Base-by-base conservation (phyloP, 2,797 vertebrate species). In the Platalea minor region DNA sequence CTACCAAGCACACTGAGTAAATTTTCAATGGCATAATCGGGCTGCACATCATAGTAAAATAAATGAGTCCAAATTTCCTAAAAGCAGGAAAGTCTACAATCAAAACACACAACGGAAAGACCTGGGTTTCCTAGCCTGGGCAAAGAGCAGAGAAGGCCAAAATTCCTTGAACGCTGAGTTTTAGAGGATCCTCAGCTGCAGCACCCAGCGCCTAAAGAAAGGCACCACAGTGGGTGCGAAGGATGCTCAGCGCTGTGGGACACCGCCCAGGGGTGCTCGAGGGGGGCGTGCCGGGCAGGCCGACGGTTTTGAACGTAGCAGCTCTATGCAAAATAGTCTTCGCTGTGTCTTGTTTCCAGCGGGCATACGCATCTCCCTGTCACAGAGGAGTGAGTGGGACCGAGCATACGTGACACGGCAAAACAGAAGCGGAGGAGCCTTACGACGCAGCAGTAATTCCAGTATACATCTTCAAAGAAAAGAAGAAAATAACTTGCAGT, bases 221-320 rank as follows among this genome's bases (percentile, higher is more conserved):
- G 21, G 33, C 37, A 48, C 24, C 33, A 15, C 35, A 10, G 65
- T 5, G 43, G 51, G 24, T 37, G 65, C 0, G 0, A 74, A 84
- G 37, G 43, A 76, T 68, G 41, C 37, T 70, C 14, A 61, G 67
- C 2, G 5, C 5, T 46, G 68, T 43, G 35, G 39, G 26, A 50
- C 59, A 33, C 73, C 67, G 56, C 39, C 28, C 41, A 6, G 9
- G 37, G 45, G 18, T 61, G 39, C 39, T 63, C 6, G 2, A 33
- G 7, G 9, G 39, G 17, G 8, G 29, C 1, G 1, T 26, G 45
- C 15, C 2, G 0, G 4, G 61, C n/a, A 60, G 68, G 60, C 3
- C 0, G 43, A 57, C 0, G 2, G 18, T 61, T 83, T 70, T 35
- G 13, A 91, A 89, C 1, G 0, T 7, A 65, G 60, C 46, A 54